These are phyloP conservation scores for Erpetoichthys calabaricus DNA, from an alignment of 2,797 vertebrate genomes.

Conservation along the genomic window DNA sequence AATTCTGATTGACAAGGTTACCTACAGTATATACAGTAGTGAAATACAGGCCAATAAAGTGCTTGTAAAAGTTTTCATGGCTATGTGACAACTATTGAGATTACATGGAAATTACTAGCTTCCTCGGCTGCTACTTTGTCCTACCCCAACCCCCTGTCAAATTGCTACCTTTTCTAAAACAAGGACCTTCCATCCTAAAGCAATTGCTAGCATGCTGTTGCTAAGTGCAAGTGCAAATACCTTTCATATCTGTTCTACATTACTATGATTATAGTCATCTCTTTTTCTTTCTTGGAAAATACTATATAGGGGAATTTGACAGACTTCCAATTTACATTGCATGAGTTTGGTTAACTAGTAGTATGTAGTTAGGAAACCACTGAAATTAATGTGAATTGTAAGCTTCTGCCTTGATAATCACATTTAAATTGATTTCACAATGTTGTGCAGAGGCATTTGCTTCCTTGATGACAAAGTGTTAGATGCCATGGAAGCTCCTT, in stretches of 20 bases:
- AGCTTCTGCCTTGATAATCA: constrained; percentile 33
- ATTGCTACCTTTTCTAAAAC: constrained; percentile 25
- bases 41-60: too few species aligned
- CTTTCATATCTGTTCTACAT: constrained; percentile 36
- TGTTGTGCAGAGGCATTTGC: constrained; percentile 3
- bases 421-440: constrained; percentile 37
- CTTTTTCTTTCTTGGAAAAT: constrained; percentile 37
- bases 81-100: constrained; percentile 1
- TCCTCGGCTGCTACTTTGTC: constrained; percentile 18
- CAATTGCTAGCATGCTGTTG: constrained; percentile 38
- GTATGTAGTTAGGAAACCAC: constrained; percentile 14
- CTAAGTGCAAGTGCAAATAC: constrained; percentile 38
- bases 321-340: constrained; percentile 54
- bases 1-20: too few species aligned
- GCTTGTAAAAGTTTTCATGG: too few species aligned
- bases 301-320: constrained; percentile 27
- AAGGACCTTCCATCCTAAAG: constrained; percentile 35
- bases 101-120: constrained; percentile 27
- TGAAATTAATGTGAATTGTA: constrained; percentile 17
- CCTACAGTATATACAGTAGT: too few species aligned
- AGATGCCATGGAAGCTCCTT: constrained; percentile 21
- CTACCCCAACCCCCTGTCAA: constrained; percentile 19
- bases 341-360: constrained; percentile 21
- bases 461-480: constrained; percentile 17
- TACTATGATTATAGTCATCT: constrained; percentile 47